Evolutionary conservation across 2,797 vertebrate genomes (phyloP), one percentile per base, ranked within the genome.

Genomic region (Sphenodon punctatus): DNA sequence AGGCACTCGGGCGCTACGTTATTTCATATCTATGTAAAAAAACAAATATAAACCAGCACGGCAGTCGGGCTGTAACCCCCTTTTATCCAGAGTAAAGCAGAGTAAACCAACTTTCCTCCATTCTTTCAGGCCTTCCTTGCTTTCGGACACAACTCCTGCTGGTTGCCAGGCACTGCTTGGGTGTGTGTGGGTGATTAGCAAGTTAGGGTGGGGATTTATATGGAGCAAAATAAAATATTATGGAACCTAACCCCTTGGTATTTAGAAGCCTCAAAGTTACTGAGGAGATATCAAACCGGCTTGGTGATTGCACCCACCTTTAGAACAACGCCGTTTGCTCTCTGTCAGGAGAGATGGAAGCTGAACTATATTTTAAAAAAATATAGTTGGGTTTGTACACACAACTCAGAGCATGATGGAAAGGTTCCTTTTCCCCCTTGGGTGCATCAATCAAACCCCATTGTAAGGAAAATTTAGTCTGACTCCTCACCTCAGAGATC

Each of bases 81-180:
- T 86, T 91, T 93, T 68, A 92, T 94, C 87, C 89, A 9, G 87
- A 85, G 86, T 60, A 59, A n/a, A 91, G 88, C 82, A 42, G 75
- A 77, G n/a, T n/a, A n/a, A 73, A 69, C 81, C 38, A 82, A 65
- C 89, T 92, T 88, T 80, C 85, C 91, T 88, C 91, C 91, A 71
- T 93, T 92, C 92, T 25, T 77, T 75, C 88, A 89, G 85, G 69
- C 88, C 82, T 90, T 87, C 91, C 90, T 92, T 93, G 91, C 90
- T 93, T 93, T 92, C 89, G 16, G 5, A 48, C 78, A 92, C 94
- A 91, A 94, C 93, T 93, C 95, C 94, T 89, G 45, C 88, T 86
- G 93, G 95, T 96, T 96, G 95, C 95, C 93, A 93, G 92, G 95
- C 95, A 95, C 78, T 69, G 88, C 85, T 83, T 75, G 68, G 73